Percentiles rank a stretch among this genome's conserved stretches.
phyloP scores from a whole-genome alignment of 2,888 invertebrate species.

The Chrysolina americana region DNA sequence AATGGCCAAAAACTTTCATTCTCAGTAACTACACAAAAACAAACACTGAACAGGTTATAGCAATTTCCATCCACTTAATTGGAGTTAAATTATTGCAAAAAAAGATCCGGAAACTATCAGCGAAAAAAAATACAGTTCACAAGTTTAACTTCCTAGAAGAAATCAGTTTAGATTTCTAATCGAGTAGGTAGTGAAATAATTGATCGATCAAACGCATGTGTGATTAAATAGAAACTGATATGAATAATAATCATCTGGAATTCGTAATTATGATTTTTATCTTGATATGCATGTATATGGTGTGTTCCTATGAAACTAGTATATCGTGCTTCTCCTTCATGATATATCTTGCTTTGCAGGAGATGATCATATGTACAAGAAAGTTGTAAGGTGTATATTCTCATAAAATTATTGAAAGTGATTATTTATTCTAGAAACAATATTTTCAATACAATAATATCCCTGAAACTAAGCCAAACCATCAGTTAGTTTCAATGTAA shows the following conservation, averaged over 20 bases:
- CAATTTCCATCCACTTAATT: constrained; percentile 8
- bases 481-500: no score
- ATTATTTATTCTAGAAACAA: no score
- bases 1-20: neutral
- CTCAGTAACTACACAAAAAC: neutral
- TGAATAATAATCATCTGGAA: constrained; percentile 3
- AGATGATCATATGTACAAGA: no score
- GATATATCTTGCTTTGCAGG: no score
- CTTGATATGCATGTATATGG: no score
- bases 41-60: neutral
- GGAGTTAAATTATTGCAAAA: neutral
- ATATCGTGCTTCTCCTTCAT: no score
- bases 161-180: constrained; percentile 14
- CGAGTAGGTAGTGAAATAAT: constrained; percentile 19
- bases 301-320: no score
- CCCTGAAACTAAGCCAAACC: no score
- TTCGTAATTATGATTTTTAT: neutral
- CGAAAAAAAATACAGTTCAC: neutral
- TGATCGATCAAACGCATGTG: constrained; percentile 13
- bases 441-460: no score
- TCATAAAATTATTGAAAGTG: no score
- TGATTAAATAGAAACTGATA: neutral
- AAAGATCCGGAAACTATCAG: neutral
- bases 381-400: no score
- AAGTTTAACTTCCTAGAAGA: constrained; percentile 10